A percentile compares a stretch with the other conserved stretches of the same genome.
phyloP scores from a whole-genome alignment of 2,113 vertebrate genomes.

The Ciconia maguari region DNA sequence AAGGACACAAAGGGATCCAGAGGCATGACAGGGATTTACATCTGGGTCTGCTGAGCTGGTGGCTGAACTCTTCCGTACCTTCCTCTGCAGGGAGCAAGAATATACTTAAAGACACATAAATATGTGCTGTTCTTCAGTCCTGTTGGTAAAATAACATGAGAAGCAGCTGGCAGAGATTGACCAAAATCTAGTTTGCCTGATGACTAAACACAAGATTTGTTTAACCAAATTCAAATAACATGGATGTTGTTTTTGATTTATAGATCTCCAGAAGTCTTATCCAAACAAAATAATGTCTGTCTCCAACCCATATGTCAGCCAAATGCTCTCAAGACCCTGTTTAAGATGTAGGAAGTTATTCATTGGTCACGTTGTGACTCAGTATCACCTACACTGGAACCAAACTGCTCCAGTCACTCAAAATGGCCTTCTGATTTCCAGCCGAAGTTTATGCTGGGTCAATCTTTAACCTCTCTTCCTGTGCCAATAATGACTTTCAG shows the following conservation, averaged over 20 bases:
- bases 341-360: neutral
- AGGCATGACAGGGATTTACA: neutral
- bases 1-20: neutral
- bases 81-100: neutral
- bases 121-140: neutral
- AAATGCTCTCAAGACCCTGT: neutral
- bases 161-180: neutral
- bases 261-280: neutral
- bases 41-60: neutral
- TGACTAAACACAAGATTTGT: neutral
- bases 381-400: neutral
- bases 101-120: neutral
- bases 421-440: neutral
- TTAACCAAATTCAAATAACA: neutral
- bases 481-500: neutral
- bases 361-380: neutral
- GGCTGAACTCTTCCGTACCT: neutral
- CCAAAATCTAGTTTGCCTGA: neutral
- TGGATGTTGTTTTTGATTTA: neutral
- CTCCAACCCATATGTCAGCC: neutral
- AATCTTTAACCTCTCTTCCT: slow-evolving; percentile 48
- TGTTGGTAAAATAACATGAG: neutral
- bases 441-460: neutral
- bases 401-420: neutral
- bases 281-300: accelerated